Conservation (phyloP, 2,888 invertebrate genomes). For the Frankliniella fusca region DNA sequence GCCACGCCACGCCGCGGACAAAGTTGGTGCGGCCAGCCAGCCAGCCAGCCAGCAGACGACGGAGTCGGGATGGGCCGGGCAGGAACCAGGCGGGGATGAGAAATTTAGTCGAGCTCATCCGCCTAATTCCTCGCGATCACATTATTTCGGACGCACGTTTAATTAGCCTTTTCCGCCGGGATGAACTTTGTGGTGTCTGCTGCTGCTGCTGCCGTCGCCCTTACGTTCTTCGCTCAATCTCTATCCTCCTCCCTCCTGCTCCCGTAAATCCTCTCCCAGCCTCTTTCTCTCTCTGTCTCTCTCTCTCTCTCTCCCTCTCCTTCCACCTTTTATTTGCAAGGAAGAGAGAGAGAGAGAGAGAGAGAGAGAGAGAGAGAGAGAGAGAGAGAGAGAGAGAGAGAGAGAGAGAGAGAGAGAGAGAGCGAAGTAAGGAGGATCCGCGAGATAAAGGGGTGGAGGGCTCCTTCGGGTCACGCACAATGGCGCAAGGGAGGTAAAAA, state of each 20-base stretch:
- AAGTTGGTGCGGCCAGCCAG: too few relatives aligned
- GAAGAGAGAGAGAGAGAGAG: too few relatives aligned
- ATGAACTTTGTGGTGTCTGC: slow-evolving; percentile 20
- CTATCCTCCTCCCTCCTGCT: slow-evolving; percentile 29
- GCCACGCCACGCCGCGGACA: too few relatives aligned
- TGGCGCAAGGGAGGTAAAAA: slow-evolving; percentile 7
- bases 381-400: too few relatives aligned
- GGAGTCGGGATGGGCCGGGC: too few relatives aligned
- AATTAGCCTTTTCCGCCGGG: background rate
- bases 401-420: too few relatives aligned
- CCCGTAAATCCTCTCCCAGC: slow-evolving; percentile 9
- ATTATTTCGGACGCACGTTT: background rate
- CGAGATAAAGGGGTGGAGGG: background rate
- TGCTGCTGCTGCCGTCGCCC: background rate
- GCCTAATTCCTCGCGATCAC: slow-evolving; percentile 5
- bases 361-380: too few relatives aligned
- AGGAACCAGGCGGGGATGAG: too few relatives aligned
- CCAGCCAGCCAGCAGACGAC: too few relatives aligned
- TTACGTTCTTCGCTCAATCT: slow-evolving; percentile 14
- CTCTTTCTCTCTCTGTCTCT: slow-evolving; percentile 30
- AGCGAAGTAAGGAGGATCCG: background rate
- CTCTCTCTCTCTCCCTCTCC: slow-evolving; percentile 30
- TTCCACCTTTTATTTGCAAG: too few relatives aligned
- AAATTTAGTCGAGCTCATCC: background rate
- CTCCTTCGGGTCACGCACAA: slow-evolving; percentile 5